phyloP scores from a whole-genome alignment of 2,797 vertebrate species.

The Chaetodon trifasciatus region DNA sequence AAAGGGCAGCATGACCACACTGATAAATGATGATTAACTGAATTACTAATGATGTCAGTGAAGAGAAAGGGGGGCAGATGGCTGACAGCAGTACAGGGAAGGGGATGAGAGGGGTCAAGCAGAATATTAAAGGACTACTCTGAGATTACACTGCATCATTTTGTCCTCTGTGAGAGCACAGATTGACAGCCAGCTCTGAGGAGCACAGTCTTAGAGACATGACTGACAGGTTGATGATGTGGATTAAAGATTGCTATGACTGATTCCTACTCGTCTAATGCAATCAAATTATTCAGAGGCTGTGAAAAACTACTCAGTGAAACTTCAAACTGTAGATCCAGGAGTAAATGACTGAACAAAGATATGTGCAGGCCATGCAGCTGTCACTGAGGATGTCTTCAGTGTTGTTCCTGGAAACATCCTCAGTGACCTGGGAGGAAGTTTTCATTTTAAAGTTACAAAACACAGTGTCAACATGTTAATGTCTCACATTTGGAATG shows the following conservation, averaged over 20 bases:
- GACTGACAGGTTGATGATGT: neutral
- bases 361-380: neutral
- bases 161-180: neutral
- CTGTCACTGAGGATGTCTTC: neutral
- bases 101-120: too few relatives aligned
- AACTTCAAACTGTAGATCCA: neutral
- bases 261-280: neutral
- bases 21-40: constrained; percentile 35
- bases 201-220: neutral
- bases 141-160: neutral
- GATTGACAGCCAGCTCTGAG: neutral
- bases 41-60: constrained; percentile 45
- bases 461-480: too few relatives aligned
- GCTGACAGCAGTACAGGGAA: neutral
- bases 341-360: neutral
- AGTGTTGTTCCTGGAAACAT: neutral
- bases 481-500: too few relatives aligned
- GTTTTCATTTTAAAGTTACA: too few relatives aligned
- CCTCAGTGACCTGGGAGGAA: too few relatives aligned
- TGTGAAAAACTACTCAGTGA: neutral
- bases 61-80: constrained; percentile 41
- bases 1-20: neutral
- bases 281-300: neutral
- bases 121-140: neutral
- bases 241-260: neutral